Evolutionary conservation across 2,797 vertebrate genomes (phyloP), one percentile per base, ranked within the genome.

Genomic region (Cyprinella venusta): DNA sequence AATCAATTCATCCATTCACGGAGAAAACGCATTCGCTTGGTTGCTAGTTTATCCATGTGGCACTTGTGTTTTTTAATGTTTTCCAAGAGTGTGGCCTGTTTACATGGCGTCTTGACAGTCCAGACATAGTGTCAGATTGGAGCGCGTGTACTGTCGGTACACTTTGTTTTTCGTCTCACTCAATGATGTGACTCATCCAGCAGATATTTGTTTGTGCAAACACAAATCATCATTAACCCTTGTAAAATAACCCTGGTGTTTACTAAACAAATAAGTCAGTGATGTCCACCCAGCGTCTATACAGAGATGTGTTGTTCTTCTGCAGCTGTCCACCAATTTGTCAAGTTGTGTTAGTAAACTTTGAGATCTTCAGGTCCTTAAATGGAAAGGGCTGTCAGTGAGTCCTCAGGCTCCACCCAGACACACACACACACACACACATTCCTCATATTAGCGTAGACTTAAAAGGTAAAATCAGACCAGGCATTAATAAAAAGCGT

Each of bases 291-390:
- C 67, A 80, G 33, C 21, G 0, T 48, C 16, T 19, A 52, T 52
- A 19, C 36, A 45, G 56, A 36, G 18, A 30, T 18, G 19, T 81
- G 72, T 50, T 63, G 63, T 68, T 61, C 10, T 86, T 82, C 82
- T 86, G 82, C 88, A 86, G 89, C 81, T 86, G 82, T 85, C 86
- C 45, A 74, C 79, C 50, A 85, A 85, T 61, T 87, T 80, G 19
- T 86, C 86, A 72, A 56, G 77, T 83, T 72, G 81, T 84, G 69
- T 5, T 45, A 26, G 33, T 72, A 85, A 86, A 85, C 48, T 36
- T 71, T 61, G 38, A 68, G 70, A 84, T 54, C 80, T 88, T 33
- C 18, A 50, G 48, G 42, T 30, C 76, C 61, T 78, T 78, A 78
- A 84, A 90, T 81, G 72, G 84, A 84, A 83, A 85, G 40, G 42